Conservation (phyloP, 2,797 vertebrate genomes). For the Fringilla coelebs region DNA sequence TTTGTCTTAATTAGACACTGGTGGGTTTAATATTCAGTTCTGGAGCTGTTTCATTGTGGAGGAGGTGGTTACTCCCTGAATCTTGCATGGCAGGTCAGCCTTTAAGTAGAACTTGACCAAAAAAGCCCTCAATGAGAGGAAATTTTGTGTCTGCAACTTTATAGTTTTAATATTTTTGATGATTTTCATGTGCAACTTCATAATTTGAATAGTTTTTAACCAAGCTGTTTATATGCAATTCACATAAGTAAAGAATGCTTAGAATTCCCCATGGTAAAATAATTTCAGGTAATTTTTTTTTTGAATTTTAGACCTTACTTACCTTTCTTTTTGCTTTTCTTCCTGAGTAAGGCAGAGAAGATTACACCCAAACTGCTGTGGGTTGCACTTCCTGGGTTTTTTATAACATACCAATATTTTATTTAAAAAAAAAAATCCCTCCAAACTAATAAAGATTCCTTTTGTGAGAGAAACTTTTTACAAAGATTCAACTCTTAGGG, state of each 20-base stretch:
- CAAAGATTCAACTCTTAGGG: not conserved
- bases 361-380: not conserved
- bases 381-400: not conserved
- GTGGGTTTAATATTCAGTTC: not conserved
- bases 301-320: not conserved
- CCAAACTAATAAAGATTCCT: not conserved
- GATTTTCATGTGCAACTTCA: not conserved
- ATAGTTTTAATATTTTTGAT: not conserved
- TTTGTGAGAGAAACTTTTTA: not conserved
- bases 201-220: not conserved
- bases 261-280: not conserved
- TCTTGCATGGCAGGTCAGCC: not conserved
- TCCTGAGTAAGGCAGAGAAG: not conserved
- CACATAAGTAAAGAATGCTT: not conserved
- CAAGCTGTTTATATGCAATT: not conserved
- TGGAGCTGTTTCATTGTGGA: not conserved
- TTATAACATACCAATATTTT: not conserved
- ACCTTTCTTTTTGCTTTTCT: not conserved
- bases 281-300: not conserved
- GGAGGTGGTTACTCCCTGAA: not conserved
- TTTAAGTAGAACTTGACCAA: not conserved
- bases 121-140: not conserved
- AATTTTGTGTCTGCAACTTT: not conserved
- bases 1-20: not conserved
- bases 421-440: not conserved